phyloP scores from a whole-genome alignment of 2,113 vertebrate species.

The Suncus etruscus region DNA sequence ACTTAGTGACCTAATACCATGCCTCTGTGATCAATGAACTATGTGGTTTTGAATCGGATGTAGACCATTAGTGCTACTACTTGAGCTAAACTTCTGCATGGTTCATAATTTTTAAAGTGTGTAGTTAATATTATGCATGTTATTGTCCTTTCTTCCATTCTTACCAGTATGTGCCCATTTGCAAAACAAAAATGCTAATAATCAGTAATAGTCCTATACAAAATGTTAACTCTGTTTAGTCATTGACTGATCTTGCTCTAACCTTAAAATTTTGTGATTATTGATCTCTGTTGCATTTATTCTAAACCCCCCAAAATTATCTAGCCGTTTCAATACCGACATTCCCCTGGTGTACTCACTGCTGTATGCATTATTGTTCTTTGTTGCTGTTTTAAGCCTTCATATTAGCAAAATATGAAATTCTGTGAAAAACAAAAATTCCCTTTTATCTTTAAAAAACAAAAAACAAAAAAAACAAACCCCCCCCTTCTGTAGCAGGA shows the following conservation, averaged over 20 bases:
- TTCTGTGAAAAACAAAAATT: conserved; percentile 90
- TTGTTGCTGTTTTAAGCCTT: conserved; percentile 97
- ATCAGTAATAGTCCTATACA: conserved; percentile 94
- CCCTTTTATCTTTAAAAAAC: conserved; percentile 91
- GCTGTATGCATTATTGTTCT: conserved; percentile 96
- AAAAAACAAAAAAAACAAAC: conserved; percentile 83
- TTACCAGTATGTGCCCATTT: conserved; percentile 95
- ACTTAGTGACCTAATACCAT: conserved; percentile 93
- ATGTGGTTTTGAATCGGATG: conserved; percentile 94
- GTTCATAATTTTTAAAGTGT: conserved; percentile 95
- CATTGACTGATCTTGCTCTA: conserved; percentile 96
- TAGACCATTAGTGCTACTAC: conserved; percentile 95
- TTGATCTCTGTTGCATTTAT: conserved; percentile 97
- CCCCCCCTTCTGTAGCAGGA: conserved; percentile 93
- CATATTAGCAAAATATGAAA: conserved; percentile 94
- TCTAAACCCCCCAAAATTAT: conserved; percentile 92
- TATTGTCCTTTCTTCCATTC: conserved; percentile 95
- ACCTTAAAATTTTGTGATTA: conserved; percentile 96
- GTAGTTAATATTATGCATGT: conserved; percentile 98
- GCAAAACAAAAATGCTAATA: conserved; percentile 93
- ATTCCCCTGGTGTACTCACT: conserved; percentile 96
- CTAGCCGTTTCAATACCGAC: conserved; percentile 94
- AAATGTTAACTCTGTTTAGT: conserved; percentile 96
- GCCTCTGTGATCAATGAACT: conserved; percentile 94
- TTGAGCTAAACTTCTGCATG: conserved; percentile 96